Evolutionary conservation across 2,888 invertebrate species (phyloP), one percentile per base, ranked within the genome.

Genomic region (Cerastis leucographa): DNA sequence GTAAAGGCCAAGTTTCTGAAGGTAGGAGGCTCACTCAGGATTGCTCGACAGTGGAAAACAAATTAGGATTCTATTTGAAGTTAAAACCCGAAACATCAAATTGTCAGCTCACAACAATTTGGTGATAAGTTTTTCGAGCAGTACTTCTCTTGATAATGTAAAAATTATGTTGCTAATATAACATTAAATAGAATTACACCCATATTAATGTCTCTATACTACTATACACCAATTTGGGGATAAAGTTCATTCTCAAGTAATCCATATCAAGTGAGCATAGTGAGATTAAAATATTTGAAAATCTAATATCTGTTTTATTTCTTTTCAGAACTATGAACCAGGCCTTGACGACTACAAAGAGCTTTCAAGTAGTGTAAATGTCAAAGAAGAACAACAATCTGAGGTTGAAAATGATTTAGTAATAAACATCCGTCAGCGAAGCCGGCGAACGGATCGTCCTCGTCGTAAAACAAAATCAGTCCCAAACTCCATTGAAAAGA

Each of bases 381-480:
- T 94, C 0, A 95, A 95, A 88, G 90, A 93, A 81, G 94, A 95
- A 84, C 51, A 83, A 3, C 86, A 87, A 35, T 89, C 91, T 4
- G 93, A 94, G 72, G 22, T 85, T 5, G 91, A 93, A 72, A 70
- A 54, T 42, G 88, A 92, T 5, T 69, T 86, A 1, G 84, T 85
- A 22, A 66, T 90, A 2, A 90, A 87, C 54, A 92, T 96, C 11
- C 89, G 94, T 46, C 94, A 95, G 85, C 83, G 93, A 8, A 91
- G 91, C 12, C 90, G 92, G 74, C 87, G 94, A 17, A 95, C 95
- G 4, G 91, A 95, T 42, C 90, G 94, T 35, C 96, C 96, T 2
- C 86, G 94, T 2, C 89, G 87, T 35, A 92, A 88, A 84, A 71
- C 67, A 4, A 87, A 85, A 70, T 61, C 71, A 49, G 54, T 74